Evolutionary conservation across 2,888 invertebrate species (phyloP).

Genomic region (Meandrusa payeni): DNA sequence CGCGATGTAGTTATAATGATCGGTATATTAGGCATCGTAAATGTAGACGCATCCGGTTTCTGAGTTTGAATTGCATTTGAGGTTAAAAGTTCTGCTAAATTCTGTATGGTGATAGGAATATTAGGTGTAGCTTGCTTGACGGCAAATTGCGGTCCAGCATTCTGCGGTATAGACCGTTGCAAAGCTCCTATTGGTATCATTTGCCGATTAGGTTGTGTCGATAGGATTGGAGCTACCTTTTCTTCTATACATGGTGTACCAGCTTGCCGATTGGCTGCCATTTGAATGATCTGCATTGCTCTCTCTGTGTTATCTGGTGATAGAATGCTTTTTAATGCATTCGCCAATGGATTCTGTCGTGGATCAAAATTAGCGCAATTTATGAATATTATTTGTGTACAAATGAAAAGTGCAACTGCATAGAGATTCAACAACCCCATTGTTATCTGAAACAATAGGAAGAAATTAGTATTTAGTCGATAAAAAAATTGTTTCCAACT

Average conservation of each 20-base stretch:
- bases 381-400: slow-evolving; percentile 6
- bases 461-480: slow-evolving; percentile 7
- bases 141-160: not conserved
- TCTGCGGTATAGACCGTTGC: not conserved
- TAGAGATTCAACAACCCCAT: slow-evolving; percentile 10
- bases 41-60: slow-evolving; percentile 1
- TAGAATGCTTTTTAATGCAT: slow-evolving; percentile 39
- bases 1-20: slow-evolving; percentile 7
- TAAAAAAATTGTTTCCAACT: too few species aligned
- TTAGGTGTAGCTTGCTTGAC: slow-evolving; percentile 3
- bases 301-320: slow-evolving; percentile 38
- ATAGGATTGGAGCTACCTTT: slow-evolving; percentile 1
- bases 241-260: slow-evolving; percentile 22
- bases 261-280: slow-evolving; percentile 23
- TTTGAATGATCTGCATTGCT: slow-evolving; percentile 33
- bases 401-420: not conserved
- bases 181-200: slow-evolving; percentile 6
- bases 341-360: slow-evolving; percentile 26
- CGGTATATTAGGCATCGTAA: slow-evolving; percentile 4
- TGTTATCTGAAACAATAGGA: slow-evolving; percentile 21
- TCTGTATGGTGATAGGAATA: slow-evolving; percentile 2
- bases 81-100: slow-evolving; percentile 5
- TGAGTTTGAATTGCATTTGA: slow-evolving; percentile 5
- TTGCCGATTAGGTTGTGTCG: not conserved
- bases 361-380: slow-evolving; percentile 25